Evolutionary conservation across 2,113 vertebrate genomes (phyloP).

Genomic region (Corydoras sp.): DNA sequence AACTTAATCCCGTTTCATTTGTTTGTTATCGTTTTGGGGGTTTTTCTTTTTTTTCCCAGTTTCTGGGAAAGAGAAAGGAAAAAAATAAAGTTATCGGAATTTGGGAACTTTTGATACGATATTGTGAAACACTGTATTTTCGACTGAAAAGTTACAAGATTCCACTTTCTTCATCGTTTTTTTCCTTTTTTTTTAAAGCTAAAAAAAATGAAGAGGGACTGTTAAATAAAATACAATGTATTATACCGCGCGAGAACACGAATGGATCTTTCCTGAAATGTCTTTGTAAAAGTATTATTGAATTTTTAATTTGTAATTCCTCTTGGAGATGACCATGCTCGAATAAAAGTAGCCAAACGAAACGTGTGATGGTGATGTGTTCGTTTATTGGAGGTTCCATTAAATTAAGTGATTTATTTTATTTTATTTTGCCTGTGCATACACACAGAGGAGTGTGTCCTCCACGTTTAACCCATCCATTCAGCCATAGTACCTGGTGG

Average conservation of each 20-base stretch:
- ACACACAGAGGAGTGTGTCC: too few species aligned
- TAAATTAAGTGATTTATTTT: too few species aligned
- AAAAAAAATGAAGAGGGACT: constrained; percentile 90
- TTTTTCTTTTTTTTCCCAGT: constrained; percentile 95
- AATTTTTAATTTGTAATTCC: constrained; percentile 99
- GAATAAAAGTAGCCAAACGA: constrained; percentile 99
- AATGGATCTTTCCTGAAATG: constrained; percentile 99
- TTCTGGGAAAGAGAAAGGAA: constrained; percentile 64
- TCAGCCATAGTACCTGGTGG: too few species aligned
- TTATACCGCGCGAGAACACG: constrained; percentile 92
- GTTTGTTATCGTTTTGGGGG: constrained; percentile 59
- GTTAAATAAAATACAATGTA: constrained; percentile 99
- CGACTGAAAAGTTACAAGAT: constrained; percentile 84
- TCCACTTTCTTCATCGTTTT: constrained; percentile 99
- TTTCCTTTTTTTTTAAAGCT: constrained; percentile 46
- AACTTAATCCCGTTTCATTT: constrained; percentile 80
- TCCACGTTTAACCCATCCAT: too few species aligned
- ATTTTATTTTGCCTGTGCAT: too few species aligned
- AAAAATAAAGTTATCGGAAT: constrained; percentile 71
- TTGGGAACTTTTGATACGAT: constrained; percentile 99
- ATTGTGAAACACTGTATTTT: constrained; percentile 99
- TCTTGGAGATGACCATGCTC: constrained; percentile 99
- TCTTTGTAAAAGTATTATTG: constrained; percentile 99
- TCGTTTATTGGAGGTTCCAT: constrained; percentile 36
- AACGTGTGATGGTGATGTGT: constrained; percentile 50